These are phyloP conservation scores for Melipona beecheii DNA, from an alignment of 2,888 invertebrate species.

Conservation along the genomic window DNA sequence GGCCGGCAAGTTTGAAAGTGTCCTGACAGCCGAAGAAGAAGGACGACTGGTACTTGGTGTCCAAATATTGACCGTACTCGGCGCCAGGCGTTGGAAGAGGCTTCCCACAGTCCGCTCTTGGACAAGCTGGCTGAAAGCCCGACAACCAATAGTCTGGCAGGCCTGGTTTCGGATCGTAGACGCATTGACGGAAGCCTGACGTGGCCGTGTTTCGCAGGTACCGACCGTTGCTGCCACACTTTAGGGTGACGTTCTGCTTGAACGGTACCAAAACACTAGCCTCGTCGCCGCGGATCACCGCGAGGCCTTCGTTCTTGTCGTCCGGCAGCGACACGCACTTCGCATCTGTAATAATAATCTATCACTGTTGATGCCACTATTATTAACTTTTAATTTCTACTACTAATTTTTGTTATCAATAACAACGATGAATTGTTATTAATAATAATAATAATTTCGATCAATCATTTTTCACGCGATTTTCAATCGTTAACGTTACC, in stretches of 20 bases:
- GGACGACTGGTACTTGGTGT: slow-evolving; percentile 95
- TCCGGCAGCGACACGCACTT: slow-evolving; percentile 95
- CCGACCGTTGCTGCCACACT: slow-evolving; percentile 91
- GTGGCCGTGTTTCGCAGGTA: slow-evolving; percentile 92
- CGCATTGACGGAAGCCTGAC: slow-evolving; percentile 95
- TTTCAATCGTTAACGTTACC: neutral
- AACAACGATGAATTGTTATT: too few species aligned
- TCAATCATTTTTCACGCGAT: neutral
- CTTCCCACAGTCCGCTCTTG: slow-evolving; percentile 95
- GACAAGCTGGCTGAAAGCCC: slow-evolving; percentile 93
- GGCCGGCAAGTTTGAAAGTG: slow-evolving; percentile 96
- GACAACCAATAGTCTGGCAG: slow-evolving; percentile 96
- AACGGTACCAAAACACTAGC: slow-evolving; percentile 94
- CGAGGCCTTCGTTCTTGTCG: slow-evolving; percentile 93
- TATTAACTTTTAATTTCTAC: too few species aligned
- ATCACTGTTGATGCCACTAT: neutral
- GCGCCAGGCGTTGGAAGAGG: slow-evolving; percentile 97
- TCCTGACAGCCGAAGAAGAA: slow-evolving; percentile 98
- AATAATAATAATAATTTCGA: too few species aligned
- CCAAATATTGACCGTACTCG: slow-evolving; percentile 94
- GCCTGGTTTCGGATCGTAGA: slow-evolving; percentile 96
- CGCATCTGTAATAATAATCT: slow-evolving; percentile 88
- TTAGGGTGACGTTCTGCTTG: slow-evolving; percentile 94
- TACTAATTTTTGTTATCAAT: too few species aligned
- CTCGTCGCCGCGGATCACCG: slow-evolving; percentile 91